These are phyloP conservation scores for Nebria ingens DNA, from an alignment of 1,140 invertebrate genomes.

Conservation along the genomic window DNA sequence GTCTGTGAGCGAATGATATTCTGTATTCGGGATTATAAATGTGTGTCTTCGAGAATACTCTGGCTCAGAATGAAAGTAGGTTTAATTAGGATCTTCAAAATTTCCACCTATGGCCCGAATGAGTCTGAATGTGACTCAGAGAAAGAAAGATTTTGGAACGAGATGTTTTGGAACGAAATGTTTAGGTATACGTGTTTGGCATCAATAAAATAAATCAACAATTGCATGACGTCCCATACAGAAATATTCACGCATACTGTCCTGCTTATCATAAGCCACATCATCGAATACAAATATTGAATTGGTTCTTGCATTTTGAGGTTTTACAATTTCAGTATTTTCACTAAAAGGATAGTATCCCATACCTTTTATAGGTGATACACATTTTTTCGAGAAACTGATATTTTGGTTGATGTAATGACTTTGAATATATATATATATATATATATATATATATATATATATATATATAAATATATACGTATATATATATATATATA, in stretches of 20 bases:
- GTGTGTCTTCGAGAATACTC: no score
- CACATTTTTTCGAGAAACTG: conserved; percentile 20
- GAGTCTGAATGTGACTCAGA: no score
- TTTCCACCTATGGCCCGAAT: no score
- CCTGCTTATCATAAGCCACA: conserved; percentile 31
- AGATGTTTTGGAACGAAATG: no score
- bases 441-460: no score
- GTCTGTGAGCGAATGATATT: no score
- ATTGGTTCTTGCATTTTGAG: conserved; percentile 22
- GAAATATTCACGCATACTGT: conserved; percentile 30
- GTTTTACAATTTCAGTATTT: conserved; percentile 23
- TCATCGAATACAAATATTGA: conserved; percentile 34
- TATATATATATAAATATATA: no score
- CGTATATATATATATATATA: no score
- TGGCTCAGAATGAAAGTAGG: no score
- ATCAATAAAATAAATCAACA: conserved; percentile 32
- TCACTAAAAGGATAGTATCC: conserved; percentile 26
- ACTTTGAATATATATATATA: conserved; percentile 32
- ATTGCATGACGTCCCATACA: conserved; percentile 31
- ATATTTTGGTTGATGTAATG: conserved; percentile 28
- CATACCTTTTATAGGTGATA: conserved; percentile 21
- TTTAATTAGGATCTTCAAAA: no score
- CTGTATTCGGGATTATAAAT: no score
- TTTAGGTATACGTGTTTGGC: conserved; percentile 33
- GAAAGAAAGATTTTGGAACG: no score